Evolutionary conservation across 35 echinoderm and acorn worm genomes (phyloP).

Genomic region (Stichopus chloronotus): DNA sequence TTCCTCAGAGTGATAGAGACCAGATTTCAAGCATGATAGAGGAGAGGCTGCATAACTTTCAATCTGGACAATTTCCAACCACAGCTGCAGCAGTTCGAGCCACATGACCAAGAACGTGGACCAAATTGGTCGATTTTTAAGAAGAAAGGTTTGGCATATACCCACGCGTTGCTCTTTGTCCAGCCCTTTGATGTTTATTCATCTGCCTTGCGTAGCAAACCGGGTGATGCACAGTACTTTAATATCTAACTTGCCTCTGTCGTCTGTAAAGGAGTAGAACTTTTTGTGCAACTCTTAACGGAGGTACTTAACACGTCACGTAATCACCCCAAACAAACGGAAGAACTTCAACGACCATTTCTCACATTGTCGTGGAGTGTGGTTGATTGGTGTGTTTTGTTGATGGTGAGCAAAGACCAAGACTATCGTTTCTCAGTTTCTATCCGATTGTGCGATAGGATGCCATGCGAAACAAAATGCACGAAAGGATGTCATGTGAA

Average conservation of each 20-base stretch:
- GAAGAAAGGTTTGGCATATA: neutral
- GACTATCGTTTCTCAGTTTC: no score
- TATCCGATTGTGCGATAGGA: no score
- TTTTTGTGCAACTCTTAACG: neutral
- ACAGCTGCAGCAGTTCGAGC: neutral
- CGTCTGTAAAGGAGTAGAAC: neutral
- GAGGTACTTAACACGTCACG: neutral
- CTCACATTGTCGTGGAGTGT: no score
- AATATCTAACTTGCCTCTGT: neutral
- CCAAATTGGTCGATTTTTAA: slow-evolving; percentile 8
- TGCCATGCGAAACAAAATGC: no score
- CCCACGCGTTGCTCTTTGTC: neutral
- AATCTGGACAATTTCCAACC: slow-evolving; percentile 25
- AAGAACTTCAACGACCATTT: no score
- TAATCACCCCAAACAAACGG: no score
- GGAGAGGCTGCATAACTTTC: slow-evolving; percentile 12
- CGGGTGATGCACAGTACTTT: neutral
- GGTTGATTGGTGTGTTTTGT: no score
- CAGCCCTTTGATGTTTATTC: neutral
- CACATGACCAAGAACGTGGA: slow-evolving; percentile 23
- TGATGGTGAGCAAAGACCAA: no score
- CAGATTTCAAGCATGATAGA: slow-evolving; percentile 41
- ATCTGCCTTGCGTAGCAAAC: neutral
- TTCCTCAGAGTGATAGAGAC: slow-evolving; percentile 35
- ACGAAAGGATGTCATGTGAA: no score